Evolutionary conservation across 2,797 vertebrate species (phyloP).

Genomic region (Neostethus bicornis): DNA sequence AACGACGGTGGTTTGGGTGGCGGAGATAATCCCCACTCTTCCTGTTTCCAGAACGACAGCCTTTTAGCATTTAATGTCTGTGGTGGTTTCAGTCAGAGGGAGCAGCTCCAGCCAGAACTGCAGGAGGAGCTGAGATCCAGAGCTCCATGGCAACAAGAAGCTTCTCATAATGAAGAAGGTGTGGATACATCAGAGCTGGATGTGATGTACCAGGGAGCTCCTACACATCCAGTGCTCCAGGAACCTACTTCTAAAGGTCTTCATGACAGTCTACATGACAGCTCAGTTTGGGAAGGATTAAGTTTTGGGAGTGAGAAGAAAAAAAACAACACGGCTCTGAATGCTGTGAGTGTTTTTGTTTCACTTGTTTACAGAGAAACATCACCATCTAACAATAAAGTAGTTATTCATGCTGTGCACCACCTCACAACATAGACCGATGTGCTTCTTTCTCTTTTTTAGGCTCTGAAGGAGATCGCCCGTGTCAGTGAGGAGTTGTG

Average conservation of each 20-base stretch:
- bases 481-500: constrained; percentile 96
- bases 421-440: constrained; percentile 13
- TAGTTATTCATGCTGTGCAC: constrained; percentile 4
- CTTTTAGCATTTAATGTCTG: constrained; percentile 26
- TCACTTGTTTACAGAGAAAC: constrained; percentile 4
- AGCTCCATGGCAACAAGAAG: constrained; percentile 40
- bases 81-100: constrained; percentile 26
- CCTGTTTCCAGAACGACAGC: constrained; percentile 40
- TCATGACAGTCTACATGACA: constrained; percentile 28
- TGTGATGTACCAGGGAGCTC: constrained; percentile 54
- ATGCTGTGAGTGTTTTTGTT: constrained; percentile 84
- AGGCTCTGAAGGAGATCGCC: constrained; percentile 97
- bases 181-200: constrained; percentile 64
- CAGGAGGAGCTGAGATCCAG: constrained; percentile 33
- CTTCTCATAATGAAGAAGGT: constrained; percentile 48
- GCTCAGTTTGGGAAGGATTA: constrained; percentile 52
- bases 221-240: constrained; percentile 33
- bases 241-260: constrained; percentile 42
- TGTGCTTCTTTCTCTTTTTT: constrained; percentile 41
- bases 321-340: constrained; percentile 86
- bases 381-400: neutral
- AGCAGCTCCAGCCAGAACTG: constrained; percentile 22
- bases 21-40: constrained; percentile 13
- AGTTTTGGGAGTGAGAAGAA: constrained; percentile 76
- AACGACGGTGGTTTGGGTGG: constrained; percentile 3